phyloP scores from a whole-genome alignment of 2,888 invertebrate genomes.

The Drosophila neotestacea region DNA sequence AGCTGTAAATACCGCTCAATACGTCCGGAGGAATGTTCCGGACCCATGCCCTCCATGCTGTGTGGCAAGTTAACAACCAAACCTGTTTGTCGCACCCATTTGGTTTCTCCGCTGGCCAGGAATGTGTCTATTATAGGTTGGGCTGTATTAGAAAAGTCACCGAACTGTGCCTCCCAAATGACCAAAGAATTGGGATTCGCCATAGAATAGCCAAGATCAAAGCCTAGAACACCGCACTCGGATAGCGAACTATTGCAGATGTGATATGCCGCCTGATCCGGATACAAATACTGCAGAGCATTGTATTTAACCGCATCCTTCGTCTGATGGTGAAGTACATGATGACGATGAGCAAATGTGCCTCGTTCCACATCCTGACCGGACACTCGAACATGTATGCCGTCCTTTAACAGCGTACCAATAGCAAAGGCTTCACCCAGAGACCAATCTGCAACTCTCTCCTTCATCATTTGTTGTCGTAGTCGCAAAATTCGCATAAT shows the following conservation, averaged over 20 bases:
- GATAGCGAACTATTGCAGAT: slow-evolving; percentile 99
- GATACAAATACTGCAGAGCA: slow-evolving; percentile 95
- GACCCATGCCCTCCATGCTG: slow-evolving; percentile 99
- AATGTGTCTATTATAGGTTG: slow-evolving; percentile 98
- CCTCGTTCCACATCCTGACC: slow-evolving; percentile 99
- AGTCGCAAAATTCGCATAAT: slow-evolving; percentile 93
- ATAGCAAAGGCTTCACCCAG: slow-evolving; percentile 98
- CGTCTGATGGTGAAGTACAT: slow-evolving; percentile 98
- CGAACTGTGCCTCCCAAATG: slow-evolving; percentile 99
- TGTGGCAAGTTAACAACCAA: slow-evolving; percentile 97
- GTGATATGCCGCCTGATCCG: slow-evolving; percentile 98
- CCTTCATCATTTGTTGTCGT: slow-evolving; percentile 96
- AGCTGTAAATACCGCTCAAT: slow-evolving; percentile 94
- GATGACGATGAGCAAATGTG: slow-evolving; percentile 97
- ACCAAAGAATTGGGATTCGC: slow-evolving; percentile 98
- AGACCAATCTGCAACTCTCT: slow-evolving; percentile 96
- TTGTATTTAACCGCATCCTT: slow-evolving; percentile 94
- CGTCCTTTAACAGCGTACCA: slow-evolving; percentile 97
- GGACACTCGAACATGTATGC: slow-evolving; percentile 96
- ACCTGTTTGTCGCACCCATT: slow-evolving; percentile 98
- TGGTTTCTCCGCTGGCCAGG: slow-evolving; percentile 95
- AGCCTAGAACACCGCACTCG: slow-evolving; percentile 94
- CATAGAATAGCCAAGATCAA: slow-evolving; percentile 98
- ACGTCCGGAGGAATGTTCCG: slow-evolving; percentile 88
- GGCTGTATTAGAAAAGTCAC: slow-evolving; percentile 99